Evolutionary conservation across 1,140 invertebrate species (phyloP), one percentile per base, ranked within the genome.

Genomic region (Delia radicum): DNA sequence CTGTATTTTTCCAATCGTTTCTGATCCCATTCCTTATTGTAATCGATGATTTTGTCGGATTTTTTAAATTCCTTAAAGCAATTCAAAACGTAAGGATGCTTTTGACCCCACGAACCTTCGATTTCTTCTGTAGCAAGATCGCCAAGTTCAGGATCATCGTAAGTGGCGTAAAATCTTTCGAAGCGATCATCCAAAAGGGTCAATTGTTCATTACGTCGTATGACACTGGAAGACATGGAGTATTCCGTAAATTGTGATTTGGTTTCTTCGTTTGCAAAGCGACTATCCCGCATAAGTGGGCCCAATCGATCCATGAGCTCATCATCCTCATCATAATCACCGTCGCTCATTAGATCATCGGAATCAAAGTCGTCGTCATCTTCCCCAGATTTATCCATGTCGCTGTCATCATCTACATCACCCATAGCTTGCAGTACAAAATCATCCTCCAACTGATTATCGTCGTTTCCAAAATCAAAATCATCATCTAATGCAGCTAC

Each of bases 401-500:
- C 87, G 33, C 87, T 87, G 74, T 88, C 86, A 33, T 86, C 85
- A 31, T 80, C 85, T 82, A 87, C 87, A 74, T 87, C 90, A 24
- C 87, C 92, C 89, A 94, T 92, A 24, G 94, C 94, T 73, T 95
- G 82, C 81, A 92, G 87, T 18, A 98, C 91, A 84, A 98, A 98
- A 88, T 98, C 92, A 87, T 98, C 96, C 80, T 98, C 96, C 0
- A 98, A 85, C 75, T 92, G 79, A 88, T 96, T 96, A 0, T 94
- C 91, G 26, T 93, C 92, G 88, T 97, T 90, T 62, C 93, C 90
- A 85, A 89, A 95, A 84, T 97, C 90, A 87, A 95, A 96, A 87
- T 98, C 96, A 78, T 96, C 96, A 87, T 98, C 96, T 85, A 98
- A 88, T 1, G 95, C 96, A 65, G 95, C 96, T 0, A 98, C 92